Percentiles rank a stretch among this genome's conserved stretches.
These are phyloP conservation scores for Eleutherodactylus coqui DNA, from an alignment of 2,797 vertebrate genomes.

Conservation along the genomic window DNA sequence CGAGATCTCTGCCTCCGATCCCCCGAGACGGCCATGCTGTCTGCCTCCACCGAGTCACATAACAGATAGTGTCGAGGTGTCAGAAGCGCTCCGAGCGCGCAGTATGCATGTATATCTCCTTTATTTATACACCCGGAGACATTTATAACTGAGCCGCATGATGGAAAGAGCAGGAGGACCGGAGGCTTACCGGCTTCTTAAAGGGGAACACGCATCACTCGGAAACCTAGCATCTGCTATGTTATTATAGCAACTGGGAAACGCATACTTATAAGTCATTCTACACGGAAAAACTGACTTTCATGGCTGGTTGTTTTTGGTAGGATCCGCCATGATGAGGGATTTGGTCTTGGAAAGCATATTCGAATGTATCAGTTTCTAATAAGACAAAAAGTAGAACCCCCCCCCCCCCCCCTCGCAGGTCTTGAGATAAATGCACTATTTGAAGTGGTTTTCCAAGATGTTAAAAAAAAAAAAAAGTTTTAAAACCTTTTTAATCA, in stretches of 20 bases:
- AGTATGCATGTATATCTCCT: neutral
- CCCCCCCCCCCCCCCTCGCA: too few species aligned
- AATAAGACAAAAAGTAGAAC: neutral
- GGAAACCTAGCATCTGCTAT: neutral
- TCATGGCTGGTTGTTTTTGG: too few species aligned
- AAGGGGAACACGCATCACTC: neutral
- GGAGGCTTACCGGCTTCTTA: neutral
- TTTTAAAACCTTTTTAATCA: too few species aligned
- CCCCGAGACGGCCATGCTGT: conserved; percentile 49
- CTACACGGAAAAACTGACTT: neutral
- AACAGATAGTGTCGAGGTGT: conserved; percentile 46
- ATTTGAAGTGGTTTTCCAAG: too few species aligned
- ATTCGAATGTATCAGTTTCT: neutral
- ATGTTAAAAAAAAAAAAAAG: too few species aligned
- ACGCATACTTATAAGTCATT: neutral
- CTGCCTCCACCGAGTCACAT: conserved; percentile 38
- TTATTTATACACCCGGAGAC: conserved; percentile 36
- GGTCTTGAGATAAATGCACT: too few species aligned
- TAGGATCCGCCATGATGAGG: neutral
- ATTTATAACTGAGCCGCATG: conserved; percentile 26
- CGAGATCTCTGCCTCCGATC: conserved; percentile 20
- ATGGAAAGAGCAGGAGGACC: neutral
- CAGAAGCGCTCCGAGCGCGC: neutral
- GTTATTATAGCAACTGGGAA: neutral
- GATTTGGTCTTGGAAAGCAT: neutral